These are phyloP conservation scores for Diceros bicornis DNA, from an alignment of 2,797 vertebrate species.

Conservation along the genomic window DNA sequence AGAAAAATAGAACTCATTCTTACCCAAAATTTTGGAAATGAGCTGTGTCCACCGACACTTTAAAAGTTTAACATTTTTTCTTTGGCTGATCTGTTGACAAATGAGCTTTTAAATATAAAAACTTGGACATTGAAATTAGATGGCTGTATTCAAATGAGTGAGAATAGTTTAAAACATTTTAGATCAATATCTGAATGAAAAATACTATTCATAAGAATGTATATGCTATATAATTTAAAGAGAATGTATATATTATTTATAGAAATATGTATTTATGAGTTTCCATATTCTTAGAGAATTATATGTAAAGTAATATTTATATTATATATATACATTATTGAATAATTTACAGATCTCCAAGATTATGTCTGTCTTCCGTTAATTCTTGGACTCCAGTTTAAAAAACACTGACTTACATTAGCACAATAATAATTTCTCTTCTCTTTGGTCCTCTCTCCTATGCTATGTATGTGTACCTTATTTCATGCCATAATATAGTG, in stretches of 20 bases:
- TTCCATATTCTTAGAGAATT: neutral
- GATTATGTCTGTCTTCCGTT: neutral
- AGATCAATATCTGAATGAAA: neutral
- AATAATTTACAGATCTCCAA: neutral
- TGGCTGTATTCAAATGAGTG: neutral
- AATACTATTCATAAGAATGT: neutral
- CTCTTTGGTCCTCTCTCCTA: neutral
- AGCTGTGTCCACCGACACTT: rapidly evolving
- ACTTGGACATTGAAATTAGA: neutral
- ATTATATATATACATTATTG: neutral
- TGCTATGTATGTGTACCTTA: neutral
- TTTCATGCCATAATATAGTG: neutral
- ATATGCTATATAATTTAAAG: neutral
- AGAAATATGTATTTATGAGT: neutral
- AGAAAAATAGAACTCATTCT: neutral
- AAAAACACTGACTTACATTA: neutral
- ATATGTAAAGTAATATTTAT: neutral
- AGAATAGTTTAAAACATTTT: neutral
- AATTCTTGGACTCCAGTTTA: neutral
- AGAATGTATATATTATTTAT: neutral
- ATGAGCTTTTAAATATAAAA: neutral
- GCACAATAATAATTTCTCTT: neutral
- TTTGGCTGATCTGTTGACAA: neutral
- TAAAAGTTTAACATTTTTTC: neutral
- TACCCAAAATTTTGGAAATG: neutral